Percentiles rank a stretch among this genome's conserved stretches.
These are phyloP conservation scores for Melipona quadrifasciata DNA, from an alignment of 1,140 invertebrate species.

Conservation along the genomic window DNA sequence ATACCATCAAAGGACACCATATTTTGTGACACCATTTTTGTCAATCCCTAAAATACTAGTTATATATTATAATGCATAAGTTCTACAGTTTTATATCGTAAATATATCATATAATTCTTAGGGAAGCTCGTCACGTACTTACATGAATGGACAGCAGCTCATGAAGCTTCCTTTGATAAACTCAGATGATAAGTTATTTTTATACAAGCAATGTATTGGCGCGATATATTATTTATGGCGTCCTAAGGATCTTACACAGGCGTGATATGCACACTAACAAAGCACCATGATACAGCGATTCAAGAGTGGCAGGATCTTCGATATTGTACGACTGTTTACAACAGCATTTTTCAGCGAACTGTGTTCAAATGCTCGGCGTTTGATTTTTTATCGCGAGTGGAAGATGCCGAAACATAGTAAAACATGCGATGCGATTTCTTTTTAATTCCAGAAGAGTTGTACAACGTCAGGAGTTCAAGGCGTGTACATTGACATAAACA, in stretches of 20 bases:
- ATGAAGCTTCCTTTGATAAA: conserved; percentile 72
- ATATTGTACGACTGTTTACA: conserved; percentile 1
- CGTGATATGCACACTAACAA: conserved; percentile 46
- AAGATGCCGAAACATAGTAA: not conserved
- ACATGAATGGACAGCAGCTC: conserved; percentile 80
- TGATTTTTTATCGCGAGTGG: not conserved
- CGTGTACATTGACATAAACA: conserved; percentile 29
- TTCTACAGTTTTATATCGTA: not conserved
- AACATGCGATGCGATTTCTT: not conserved
- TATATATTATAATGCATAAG: not conserved
- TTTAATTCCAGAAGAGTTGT: conserved; percentile 10
- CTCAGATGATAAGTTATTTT: conserved; percentile 45
- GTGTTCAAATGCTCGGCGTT: not conserved
- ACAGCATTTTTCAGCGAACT: not conserved
- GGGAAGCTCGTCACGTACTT: conserved; percentile 64
- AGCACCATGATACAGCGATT: conserved; percentile 27
- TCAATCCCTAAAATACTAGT: conserved; percentile 39
- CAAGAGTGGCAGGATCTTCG: not conserved
- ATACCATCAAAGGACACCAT: not conserved
- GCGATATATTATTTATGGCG: conserved; percentile 51
- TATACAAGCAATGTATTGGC: conserved; percentile 31
- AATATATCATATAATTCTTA: not conserved
- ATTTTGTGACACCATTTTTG: conserved; percentile 32
- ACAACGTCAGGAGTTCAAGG: not conserved
- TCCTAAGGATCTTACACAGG: conserved; percentile 32